Evolutionary conservation across 2,888 invertebrate species (phyloP), one percentile per base, ranked within the genome.

Genomic region (Hipparchia sbordonii): DNA sequence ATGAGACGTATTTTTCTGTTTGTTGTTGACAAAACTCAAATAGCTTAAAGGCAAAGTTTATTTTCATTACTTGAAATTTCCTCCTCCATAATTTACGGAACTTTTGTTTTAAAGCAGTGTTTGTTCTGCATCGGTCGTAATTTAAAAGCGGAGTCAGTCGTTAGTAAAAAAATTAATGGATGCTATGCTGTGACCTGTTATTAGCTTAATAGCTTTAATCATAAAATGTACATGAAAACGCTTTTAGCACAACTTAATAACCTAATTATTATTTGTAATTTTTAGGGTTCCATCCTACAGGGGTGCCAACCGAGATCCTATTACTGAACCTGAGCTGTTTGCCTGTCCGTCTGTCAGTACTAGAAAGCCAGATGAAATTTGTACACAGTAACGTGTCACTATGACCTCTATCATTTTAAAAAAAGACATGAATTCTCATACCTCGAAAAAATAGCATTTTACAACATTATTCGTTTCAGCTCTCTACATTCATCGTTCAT

Each of bases 221-320:
- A 77, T 70, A 77, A 76, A 70, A 77, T 77, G 71, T 69, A 82
- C 83, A 82, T 75, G 82, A 73, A 80, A 82, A 81, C 68, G 80
- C 81, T 80, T 82, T 82, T 77, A 79, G 74, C 51, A 56, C 48
- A 56, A 63, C 69, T 70, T 74, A 74, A 74, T 74, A 70, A 65
- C 52, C 33, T 65, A 6, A 9, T 65, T 23, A 65, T 33, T 51
- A 52, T 52, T 52, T 52, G 33, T 52, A 10, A 13, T 59, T 60
- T 60, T 23, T 33, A 2, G 46, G 5, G 39, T 39, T 39, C 5
- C 39, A 39, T 39, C 3, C 39, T 39, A 39, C 39, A 39, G 39
- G 39, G 39, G 39, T 39, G 39, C 39, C 39, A 39, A 39, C 2
- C 39, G 39, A 5, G 39, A 39, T 5, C 39, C 39, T 39, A 39